Evolutionary conservation across 2,113 vertebrate genomes (phyloP).

Genomic region (Microtus montanus): DNA sequence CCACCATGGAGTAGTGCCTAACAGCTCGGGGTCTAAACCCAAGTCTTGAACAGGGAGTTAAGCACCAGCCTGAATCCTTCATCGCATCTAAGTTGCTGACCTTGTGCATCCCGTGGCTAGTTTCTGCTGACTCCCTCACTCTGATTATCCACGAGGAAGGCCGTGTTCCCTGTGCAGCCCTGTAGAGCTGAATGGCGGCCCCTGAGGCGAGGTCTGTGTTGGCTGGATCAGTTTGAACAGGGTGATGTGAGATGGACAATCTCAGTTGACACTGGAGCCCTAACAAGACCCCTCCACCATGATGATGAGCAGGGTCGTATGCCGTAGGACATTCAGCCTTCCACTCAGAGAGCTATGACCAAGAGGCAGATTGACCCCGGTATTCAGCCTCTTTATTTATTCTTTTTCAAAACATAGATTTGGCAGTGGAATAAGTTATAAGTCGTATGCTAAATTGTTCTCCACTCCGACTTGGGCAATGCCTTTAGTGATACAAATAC

Average conservation of each 20-base stretch:
- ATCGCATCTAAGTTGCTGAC: not conserved
- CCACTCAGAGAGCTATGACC: slow-evolving; percentile 17
- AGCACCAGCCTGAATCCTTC: not conserved
- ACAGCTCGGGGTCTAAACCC: not conserved
- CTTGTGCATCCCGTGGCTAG: not conserved
- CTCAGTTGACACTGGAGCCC: not conserved
- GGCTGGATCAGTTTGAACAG: not conserved
- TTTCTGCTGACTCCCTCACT: not conserved
- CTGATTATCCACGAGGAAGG: not conserved
- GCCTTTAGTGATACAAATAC: slow-evolving; percentile 59
- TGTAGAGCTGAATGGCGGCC: not conserved
- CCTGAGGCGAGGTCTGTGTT: not conserved
- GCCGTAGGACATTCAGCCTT: not conserved
- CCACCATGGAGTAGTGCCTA: not conserved
- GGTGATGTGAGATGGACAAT: too few species aligned
- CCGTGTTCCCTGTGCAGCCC: not conserved
- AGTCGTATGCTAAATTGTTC: slow-evolving; percentile 50
- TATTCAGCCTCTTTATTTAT: slow-evolving; percentile 34
- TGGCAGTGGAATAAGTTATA: slow-evolving; percentile 56
- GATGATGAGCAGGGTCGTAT: not conserved
- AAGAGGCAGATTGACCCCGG: slow-evolving; percentile 5
- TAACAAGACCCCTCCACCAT: not conserved
- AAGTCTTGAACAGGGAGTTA: not conserved
- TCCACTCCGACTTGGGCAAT: slow-evolving; percentile 34
- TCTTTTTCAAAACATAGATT: slow-evolving; percentile 22